Base-by-base conservation (phyloP, 2,113 vertebrate genomes). In the Scatophagus argus region DNA sequence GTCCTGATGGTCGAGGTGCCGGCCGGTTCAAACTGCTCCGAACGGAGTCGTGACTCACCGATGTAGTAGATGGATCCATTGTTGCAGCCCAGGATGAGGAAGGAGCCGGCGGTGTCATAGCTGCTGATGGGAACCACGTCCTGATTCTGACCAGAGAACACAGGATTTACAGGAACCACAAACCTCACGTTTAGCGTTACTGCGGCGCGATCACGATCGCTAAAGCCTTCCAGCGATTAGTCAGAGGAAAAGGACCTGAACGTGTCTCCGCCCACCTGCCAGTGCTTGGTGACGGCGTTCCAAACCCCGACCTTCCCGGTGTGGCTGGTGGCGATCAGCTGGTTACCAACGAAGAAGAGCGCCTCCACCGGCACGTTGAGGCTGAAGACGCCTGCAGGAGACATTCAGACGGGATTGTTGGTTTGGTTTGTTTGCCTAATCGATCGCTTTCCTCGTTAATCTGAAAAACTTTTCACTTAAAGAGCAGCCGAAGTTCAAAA, bases 201-300 rank as follows among this genome's bases (percentile, higher is more conserved):
- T n/a, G n/a, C n/a, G n/a, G n/a, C n/a, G n/a, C n/a, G n/a, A n/a
- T n/a, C n/a, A n/a, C n/a, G n/a, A n/a, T n/a, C n/a, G n/a, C n/a
- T n/a, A n/a, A n/a, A n/a, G n/a, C n/a, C n/a, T n/a, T n/a, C n/a
- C n/a, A n/a, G n/a, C n/a, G n/a, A n/a, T n/a, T n/a, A n/a, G n/a
- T n/a, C n/a, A n/a, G n/a, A n/a, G n/a, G n/a, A n/a, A n/a, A n/a
- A n/a, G n/a, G n/a, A n/a, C n/a, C n/a, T n/a, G n/a, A n/a, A 10
- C 38, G 8, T 5, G 47, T 49, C 60, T 49, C n/a, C 54, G 10
- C 80, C 23, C 29, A 98, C 97, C 96, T 98, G 97, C 97, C 97
- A 98, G 92, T 98, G 97, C 82, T 98, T 98, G 77, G 97, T 98
- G 83, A 98, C 96, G 0, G 97, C 97, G 5, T 98, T 98, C 97